A percentile compares a stretch with the other conserved stretches of the same genome.
phyloP scores from a whole-genome alignment of 2,113 vertebrate genomes.

The Morone saxatilis region DNA sequence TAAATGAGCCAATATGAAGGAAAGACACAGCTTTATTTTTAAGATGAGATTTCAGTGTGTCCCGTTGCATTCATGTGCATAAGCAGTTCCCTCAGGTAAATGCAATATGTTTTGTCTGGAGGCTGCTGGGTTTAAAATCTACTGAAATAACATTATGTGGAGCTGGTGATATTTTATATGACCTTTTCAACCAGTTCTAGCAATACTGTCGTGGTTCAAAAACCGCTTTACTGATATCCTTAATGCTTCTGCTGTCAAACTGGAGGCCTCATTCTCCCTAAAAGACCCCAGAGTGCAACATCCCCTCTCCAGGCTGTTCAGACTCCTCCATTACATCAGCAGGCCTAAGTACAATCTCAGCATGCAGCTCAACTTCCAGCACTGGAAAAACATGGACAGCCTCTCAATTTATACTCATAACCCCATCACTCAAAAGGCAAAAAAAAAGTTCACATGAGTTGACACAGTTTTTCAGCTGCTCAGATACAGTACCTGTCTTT shows the following conservation, averaged over 20 bases:
- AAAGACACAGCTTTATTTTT: too few species aligned
- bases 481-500: background rate
- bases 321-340: background rate
- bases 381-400: background rate
- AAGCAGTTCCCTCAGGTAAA: too few species aligned
- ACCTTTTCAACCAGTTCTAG: too few species aligned
- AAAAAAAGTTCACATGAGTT: background rate
- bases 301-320: background rate
- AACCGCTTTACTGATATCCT: background rate
- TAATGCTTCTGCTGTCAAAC: background rate
- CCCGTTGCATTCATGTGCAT: too few species aligned
- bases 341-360: background rate
- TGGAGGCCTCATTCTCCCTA: background rate
- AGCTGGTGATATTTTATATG: too few species aligned
- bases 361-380: background rate
- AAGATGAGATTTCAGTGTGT: too few species aligned
- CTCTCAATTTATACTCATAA: background rate
- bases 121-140: too few species aligned
- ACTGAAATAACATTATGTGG: too few species aligned
- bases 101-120: too few species aligned
- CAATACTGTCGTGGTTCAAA: background rate
- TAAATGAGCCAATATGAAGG: too few species aligned
- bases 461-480: background rate
- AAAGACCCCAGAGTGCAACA: background rate
- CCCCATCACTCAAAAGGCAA: background rate